Base-by-base conservation (phyloP, 1,140 invertebrate genomes). In the Drosophila obscura region DNA sequence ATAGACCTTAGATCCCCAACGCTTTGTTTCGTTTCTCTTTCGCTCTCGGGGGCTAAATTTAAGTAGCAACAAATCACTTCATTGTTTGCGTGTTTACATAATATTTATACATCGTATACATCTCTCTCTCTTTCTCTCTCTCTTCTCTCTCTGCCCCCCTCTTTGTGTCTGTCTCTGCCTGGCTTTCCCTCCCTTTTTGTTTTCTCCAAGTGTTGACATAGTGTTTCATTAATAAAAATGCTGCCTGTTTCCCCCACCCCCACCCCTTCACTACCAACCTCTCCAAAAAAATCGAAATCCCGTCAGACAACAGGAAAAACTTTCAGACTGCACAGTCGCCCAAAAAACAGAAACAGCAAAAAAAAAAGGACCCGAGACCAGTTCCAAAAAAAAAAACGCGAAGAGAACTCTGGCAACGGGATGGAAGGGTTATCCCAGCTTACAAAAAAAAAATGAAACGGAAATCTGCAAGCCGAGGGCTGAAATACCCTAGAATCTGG, bases 81-180 rank as follows among this genome's bases (percentile, higher is more conserved):
- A 87, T 87, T 87, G 82, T 87, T 87, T 87, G 82, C 83, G 83
- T 87, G 82, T 87, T 87, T 87, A 87, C 82, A 88, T 83, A 87
- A 88, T 83, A 87, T 87, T 87, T 88, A 82, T 87, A 87, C 82
- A 78, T 67, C 88, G 82, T 79, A 77, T 79, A 77, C 73, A 71
- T 74, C 49, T 73, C 44, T 50, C 35, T 41, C 1, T 7, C 51
- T 7, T 16, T 15, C 24, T 19, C 24, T 5, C 22, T 8, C 15
- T 15, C 13, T 22, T 4, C 1, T 45, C 24, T 9, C 4, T 2
- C 51, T 19, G 16, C 6, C 41, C 28, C 22, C 8, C 46, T 13
- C 28, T 8, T 6, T 1, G 19, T 22, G 49, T 5, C 1, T 45
- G 24, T 9, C 4, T 2, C 51, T 19, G 16, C 6, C 41, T 24